Evolutionary conservation across 2,888 invertebrate species (phyloP), one percentile per base, ranked within the genome.

Genomic region (Caenorhabditis panamensis): DNA sequence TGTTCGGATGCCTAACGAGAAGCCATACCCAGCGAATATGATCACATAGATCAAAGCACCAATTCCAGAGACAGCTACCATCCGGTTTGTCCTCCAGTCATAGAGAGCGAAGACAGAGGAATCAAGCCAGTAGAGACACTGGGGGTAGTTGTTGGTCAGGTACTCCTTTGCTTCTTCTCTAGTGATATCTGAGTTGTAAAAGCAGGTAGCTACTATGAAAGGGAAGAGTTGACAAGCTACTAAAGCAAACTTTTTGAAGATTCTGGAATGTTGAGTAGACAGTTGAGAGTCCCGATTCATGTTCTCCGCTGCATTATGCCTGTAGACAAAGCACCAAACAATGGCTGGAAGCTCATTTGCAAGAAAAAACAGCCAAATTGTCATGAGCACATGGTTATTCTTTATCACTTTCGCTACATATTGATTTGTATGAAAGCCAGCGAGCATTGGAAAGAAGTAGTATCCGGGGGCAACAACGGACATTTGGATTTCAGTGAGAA

Each of bases 401-500:
- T 37, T 64, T 9, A 64, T 37, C n/a, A 53, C 13, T 5, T 22
- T 22, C 16, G 51, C 63, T 6, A 31, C 31, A 31, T 6, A 9
- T 31, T 31, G 31, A 41, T 41, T 41, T 41, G 64, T 64, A 53
- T 64, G 44, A 18, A 22, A 64, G 3, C 64, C 64, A 26, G 47
- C 64, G n/a, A 54, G 36, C 36, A 64, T 20, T 24, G 63, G 63
- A n/a, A 64, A 64, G 63, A 64, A 64, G 37, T 64, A 56, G 44
- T 56, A 56, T 8, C 54, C 54, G n/a, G 66, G 54, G 13, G 53
- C 44, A 18, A 66, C 41, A n/a, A 41, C 37, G 26, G 56, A 56
- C 54, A 66, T 56, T 26, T 66, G 66, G 0, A 66, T 20, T 54
- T 66, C 56, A 0, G 54, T 54, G 5, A 66, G 26, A 36, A 66